Evolutionary conservation across 2,113 vertebrate species (phyloP).

Genomic region (Meles meles): DNA sequence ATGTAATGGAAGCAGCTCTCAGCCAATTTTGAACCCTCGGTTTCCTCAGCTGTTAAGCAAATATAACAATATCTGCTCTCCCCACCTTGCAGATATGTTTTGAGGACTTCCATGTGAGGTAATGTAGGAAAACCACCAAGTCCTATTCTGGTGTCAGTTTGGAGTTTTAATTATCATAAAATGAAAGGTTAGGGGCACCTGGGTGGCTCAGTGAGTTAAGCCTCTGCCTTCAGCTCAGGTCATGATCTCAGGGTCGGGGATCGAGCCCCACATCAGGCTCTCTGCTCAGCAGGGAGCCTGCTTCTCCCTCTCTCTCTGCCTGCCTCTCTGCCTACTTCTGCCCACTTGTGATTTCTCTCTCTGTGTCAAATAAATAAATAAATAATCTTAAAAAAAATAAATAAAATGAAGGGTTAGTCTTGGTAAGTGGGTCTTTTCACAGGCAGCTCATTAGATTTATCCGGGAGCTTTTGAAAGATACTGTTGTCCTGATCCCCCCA

Average conservation of each 20-base stretch:
- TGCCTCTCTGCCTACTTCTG: no score
- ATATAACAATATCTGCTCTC: not conserved
- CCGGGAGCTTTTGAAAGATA: not conserved
- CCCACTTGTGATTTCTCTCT: no score
- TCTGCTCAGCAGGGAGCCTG: no score
- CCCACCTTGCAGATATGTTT: not conserved
- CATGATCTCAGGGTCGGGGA: no score
- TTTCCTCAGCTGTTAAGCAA: not conserved
- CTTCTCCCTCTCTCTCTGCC: no score
- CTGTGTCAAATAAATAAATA: no score
- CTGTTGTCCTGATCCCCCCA: not conserved
- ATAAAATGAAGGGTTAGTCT: not conserved
- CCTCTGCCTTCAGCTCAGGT: no score
- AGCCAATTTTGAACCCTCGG: not conserved
- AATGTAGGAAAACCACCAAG: not conserved
- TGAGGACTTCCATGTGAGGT: not conserved
- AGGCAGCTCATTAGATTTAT: not conserved
- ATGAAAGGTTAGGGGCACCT: not conserved
- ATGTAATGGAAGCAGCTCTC: not conserved
- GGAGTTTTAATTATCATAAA: not conserved
- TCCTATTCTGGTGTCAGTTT: not conserved
- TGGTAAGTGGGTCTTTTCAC: not conserved
- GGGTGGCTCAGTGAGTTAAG: no score
- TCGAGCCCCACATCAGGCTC: no score
- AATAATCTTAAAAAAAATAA: no score